These are phyloP conservation scores for Caenorhabditis sp. DNA, from an alignment of 2,888 invertebrate species.

Conservation along the genomic window DNA sequence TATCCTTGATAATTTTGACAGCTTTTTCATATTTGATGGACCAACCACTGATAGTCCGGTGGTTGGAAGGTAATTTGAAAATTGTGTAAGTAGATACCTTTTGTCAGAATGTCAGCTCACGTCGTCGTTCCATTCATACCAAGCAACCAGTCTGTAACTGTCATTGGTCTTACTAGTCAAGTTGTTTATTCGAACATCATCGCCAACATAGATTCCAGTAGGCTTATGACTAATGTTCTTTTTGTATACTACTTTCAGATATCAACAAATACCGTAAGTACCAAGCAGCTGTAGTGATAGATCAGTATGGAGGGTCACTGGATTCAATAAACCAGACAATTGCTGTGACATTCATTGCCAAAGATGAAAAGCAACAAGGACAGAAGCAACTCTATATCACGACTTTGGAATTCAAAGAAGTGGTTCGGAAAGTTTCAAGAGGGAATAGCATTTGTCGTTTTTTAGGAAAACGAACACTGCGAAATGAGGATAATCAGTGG, in stretches of 20 bases:
- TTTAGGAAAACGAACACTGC: slow-evolving; percentile 45
- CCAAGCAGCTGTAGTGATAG: slow-evolving; percentile 40
- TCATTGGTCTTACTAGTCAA: slow-evolving; percentile 42
- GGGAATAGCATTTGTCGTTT: neutral
- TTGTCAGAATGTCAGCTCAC: slow-evolving; percentile 42
- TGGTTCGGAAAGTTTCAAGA: slow-evolving; percentile 4
- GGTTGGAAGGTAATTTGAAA: slow-evolving; percentile 28
- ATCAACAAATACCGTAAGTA: slow-evolving; percentile 46
- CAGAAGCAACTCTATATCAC: slow-evolving; percentile 37
- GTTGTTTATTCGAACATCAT: slow-evolving; percentile 47
- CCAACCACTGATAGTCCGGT: slow-evolving; percentile 32
- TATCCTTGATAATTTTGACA: slow-evolving; percentile 52
- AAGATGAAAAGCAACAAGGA: slow-evolving; percentile 9
- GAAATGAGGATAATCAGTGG: slow-evolving; percentile 54
- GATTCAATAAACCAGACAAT: slow-evolving; percentile 55
- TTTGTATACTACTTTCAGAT: slow-evolving; percentile 15
- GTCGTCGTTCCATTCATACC: slow-evolving; percentile 33
- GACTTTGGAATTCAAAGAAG: slow-evolving; percentile 47
- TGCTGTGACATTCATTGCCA: slow-evolving; percentile 55
- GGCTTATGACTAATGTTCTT: neutral
- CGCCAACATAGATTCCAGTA: slow-evolving; percentile 47
- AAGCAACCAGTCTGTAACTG: slow-evolving; percentile 36
- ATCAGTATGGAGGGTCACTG: slow-evolving; percentile 41
- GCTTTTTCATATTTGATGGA: slow-evolving; percentile 59
- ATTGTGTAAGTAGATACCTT: neutral